phyloP scores from a whole-genome alignment of 2,797 vertebrate species.

The Glyptemys insculpta region DNA sequence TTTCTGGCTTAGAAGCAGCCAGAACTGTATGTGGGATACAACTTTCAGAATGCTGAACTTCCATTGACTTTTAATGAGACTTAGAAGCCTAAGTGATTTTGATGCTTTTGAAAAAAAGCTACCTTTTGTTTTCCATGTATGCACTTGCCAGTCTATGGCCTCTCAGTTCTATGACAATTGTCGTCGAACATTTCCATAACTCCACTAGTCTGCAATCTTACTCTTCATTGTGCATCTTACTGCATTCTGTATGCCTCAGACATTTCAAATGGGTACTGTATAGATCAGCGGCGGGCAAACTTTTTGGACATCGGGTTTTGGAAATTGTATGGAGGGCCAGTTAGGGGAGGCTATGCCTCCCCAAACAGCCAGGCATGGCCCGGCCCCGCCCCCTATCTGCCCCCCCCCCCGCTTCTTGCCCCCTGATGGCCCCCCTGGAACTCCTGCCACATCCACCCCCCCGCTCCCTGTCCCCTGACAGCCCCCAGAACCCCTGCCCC shows the following conservation, averaged over 20 bases:
- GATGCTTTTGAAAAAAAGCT: neutral
- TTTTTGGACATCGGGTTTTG: too few species aligned
- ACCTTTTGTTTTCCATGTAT: neutral
- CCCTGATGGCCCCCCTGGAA: too few species aligned
- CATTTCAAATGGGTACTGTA: rapidly evolving
- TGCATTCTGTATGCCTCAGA: neutral
- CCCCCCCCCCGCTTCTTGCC: too few species aligned
- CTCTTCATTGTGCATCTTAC: neutral
- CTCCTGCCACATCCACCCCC: too few species aligned
- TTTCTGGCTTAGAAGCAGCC: neutral
- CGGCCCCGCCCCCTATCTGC: too few species aligned
- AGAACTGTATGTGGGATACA: neutral
- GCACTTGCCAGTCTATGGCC: neutral
- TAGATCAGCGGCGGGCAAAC: neutral
- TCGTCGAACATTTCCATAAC: neutral
- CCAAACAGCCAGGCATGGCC: too few species aligned
- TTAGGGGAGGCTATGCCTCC: too few species aligned
- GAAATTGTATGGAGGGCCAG: too few species aligned
- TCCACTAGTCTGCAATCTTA: neutral
- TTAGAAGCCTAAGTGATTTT: neutral
- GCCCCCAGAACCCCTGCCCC: too few species aligned
- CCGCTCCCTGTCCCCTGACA: too few species aligned
- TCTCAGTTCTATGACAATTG: neutral
- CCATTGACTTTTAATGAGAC: neutral
- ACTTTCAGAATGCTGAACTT: neutral